Percentiles rank a stretch among this genome's conserved stretches.
Evolutionary conservation across 2,113 vertebrate species (phyloP).

Genomic region (Hypocryptadius cinnamomeus): DNA sequence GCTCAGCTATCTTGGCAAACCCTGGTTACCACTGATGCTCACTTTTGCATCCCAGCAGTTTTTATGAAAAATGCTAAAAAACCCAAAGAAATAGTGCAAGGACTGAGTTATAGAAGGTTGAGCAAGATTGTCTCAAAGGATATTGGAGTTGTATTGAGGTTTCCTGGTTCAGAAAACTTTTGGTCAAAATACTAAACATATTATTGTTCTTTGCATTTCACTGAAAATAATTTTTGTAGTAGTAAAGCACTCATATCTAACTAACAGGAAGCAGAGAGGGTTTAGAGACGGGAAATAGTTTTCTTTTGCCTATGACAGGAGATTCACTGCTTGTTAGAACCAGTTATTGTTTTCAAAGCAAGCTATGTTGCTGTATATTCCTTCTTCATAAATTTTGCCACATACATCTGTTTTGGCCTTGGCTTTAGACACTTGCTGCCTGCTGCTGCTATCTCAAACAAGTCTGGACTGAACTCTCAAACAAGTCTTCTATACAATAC

Average conservation of each 20-base stretch:
- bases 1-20: neutral
- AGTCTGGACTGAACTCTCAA: neutral
- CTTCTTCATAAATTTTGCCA: neutral
- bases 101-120: neutral
- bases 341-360: neutral
- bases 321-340: neutral
- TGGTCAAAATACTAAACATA: neutral
- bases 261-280: neutral
- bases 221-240: neutral
- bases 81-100: neutral
- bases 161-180: neutral
- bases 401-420: neutral
- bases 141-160: neutral
- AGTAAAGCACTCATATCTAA: neutral
- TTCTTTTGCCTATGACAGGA: neutral
- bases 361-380: neutral
- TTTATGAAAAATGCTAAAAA: neutral
- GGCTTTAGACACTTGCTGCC: neutral
- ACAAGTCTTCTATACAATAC: neutral
- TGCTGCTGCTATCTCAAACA: neutral
- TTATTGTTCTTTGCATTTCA: neutral
- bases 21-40: neutral
- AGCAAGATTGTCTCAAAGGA: neutral
- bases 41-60: accelerated
- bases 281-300: neutral